phyloP scores from a whole-genome alignment of 2,797 vertebrate species.

The Pangasius mekongensis region DNA sequence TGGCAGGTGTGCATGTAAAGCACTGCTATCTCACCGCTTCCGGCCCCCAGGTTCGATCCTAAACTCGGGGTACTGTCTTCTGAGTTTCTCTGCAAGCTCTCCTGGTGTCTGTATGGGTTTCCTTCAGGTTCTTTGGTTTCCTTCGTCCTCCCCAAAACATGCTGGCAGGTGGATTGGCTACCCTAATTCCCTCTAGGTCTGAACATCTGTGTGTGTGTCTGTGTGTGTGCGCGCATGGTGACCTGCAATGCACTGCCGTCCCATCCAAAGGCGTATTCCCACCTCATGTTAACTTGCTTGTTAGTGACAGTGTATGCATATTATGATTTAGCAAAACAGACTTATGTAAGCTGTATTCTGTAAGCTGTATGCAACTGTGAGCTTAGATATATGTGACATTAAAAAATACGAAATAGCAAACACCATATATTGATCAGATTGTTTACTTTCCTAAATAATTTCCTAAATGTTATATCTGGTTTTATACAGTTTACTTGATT shows the following conservation, averaged over 20 bases:
- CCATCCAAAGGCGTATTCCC: not conserved
- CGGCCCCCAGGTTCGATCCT: not conserved
- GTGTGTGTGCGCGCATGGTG: not conserved
- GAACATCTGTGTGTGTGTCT: not conserved
- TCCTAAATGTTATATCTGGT: not conserved
- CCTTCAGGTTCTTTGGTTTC: not conserved
- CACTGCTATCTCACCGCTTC: not conserved
- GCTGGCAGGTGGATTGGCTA: not conserved
- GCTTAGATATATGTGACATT: not conserved
- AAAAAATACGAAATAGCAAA: not conserved
- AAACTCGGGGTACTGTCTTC: not conserved
- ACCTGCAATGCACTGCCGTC: not conserved
- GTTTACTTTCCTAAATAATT: not conserved
- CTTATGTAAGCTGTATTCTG: not conserved
- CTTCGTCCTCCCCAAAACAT: not conserved
- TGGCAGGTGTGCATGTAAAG: not conserved
- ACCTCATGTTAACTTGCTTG: not conserved
- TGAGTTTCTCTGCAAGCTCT: not conserved
- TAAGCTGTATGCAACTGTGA: not conserved
- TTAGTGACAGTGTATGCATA: not conserved
- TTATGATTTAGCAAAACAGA: not conserved
- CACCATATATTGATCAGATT: not conserved
- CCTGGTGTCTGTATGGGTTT: not conserved
- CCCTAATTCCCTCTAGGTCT: not conserved
- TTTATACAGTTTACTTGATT: not conserved